Percentiles rank a stretch among this genome's conserved stretches.
These are phyloP conservation scores for Campoplex nolae DNA, from an alignment of 2,888 invertebrate species.

Conservation along the genomic window DNA sequence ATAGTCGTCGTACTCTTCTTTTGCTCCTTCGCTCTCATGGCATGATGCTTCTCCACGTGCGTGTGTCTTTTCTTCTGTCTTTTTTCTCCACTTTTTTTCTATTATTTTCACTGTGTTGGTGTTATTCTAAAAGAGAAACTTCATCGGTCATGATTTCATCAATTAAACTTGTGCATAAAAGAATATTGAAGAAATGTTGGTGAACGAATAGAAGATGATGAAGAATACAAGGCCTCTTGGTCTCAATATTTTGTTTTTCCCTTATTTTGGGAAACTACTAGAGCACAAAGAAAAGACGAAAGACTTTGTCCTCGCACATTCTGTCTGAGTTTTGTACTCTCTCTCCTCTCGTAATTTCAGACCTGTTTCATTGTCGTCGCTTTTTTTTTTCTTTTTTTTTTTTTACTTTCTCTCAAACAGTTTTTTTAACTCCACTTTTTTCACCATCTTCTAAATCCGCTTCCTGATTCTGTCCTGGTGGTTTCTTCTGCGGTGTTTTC, in stretches of 20 bases:
- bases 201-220: too few relatives aligned
- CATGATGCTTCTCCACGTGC: background rate
- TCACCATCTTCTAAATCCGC: slow-evolving; percentile 9
- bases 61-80: background rate
- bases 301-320: background rate
- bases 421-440: background rate
- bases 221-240: background rate
- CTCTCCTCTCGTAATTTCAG: background rate
- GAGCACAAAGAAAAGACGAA: background rate
- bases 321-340: background rate
- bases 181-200: background rate
- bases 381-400: background rate
- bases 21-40: background rate
- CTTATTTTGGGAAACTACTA: background rate
- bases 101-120: background rate
- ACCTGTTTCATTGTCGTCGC: background rate
- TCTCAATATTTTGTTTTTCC: background rate
- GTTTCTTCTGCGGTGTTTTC: slow-evolving; percentile 29
- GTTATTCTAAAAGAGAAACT: background rate
- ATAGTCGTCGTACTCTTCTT: slow-evolving; percentile 27
- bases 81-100: background rate
- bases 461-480: slow-evolving; percentile 16
- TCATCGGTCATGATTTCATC: background rate
- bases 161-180: background rate
- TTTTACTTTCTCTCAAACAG: background rate